Evolutionary conservation across 2,888 invertebrate genomes (phyloP), one percentile per base, ranked within the genome.

Genomic region (Cheilosia soror): DNA sequence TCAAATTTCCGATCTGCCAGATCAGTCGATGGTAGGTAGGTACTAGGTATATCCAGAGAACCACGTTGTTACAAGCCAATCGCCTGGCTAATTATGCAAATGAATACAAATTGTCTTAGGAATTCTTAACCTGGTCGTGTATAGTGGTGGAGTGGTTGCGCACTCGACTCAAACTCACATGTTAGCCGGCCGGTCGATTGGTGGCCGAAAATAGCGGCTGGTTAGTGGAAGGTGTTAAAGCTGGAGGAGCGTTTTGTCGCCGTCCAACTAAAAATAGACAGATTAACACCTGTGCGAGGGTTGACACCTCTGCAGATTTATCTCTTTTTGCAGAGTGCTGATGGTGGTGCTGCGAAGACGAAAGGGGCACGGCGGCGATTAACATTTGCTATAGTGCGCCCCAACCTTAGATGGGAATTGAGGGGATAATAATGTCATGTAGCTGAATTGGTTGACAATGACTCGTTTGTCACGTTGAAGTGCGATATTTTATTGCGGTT

Each of bases 241-340:
- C 68, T 33, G 25, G 44, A 71, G 40, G 33, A 58, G 55, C 75
- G 15, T 58, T 73, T 77, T 47, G 65, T 66, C 47, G 55, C 47
- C 55, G 72, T 40, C 65, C 42, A 15, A 25, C 49, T 83, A 78
- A 60, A 83, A 83, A 66, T 78, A 83, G 66, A 72, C 27, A 66
- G 66, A 83, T 83, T 78, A 83, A 78, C 82, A 83, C 82, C 82
- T 83, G 82, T 49, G 53, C 55, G 72, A 66, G 72, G 78, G 78
- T 66, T 78, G 82, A 68, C 66, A 72, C 66, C 78, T 77, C 51
- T 65, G 57, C 71, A 58, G 51, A 81, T 81, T 76, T 76, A 76
- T 69, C 15, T 66, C 4, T 60, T 62, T 40, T 15, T 7, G 63
- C 33, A 4, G n/a, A 31, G 20, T 47, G 33, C 2, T 47, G 33